A percentile compares a stretch with the other conserved stretches of the same genome.
Evolutionary conservation across 2,113 vertebrate species (phyloP).

Genomic region (Lophius piscatorius): DNA sequence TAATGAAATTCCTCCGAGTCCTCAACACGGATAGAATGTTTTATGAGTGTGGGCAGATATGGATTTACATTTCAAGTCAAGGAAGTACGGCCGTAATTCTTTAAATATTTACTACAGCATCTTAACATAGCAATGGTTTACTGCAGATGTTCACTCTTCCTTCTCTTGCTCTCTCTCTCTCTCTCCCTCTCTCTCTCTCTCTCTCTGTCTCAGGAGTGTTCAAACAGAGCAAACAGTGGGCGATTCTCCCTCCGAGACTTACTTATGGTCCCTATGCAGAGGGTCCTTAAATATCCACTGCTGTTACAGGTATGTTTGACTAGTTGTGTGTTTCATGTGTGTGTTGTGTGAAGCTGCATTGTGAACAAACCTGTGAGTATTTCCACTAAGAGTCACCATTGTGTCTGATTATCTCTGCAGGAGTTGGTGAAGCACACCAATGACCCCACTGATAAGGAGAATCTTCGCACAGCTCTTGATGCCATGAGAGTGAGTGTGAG

Average conservation of each 20-base stretch:
- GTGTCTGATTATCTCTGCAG: slow-evolving; percentile 63
- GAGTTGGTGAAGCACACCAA: slow-evolving; percentile 89
- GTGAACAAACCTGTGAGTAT: neutral
- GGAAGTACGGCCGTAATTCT: too few relatives aligned
- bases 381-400: neutral
- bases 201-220: slow-evolving; percentile 84
- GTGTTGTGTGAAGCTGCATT: neutral
- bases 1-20: too few relatives aligned
- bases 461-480: slow-evolving; percentile 85
- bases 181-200: neutral
- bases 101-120: too few relatives aligned
- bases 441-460: slow-evolving; percentile 84
- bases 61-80: too few relatives aligned
- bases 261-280: slow-evolving; percentile 94
- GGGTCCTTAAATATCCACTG: slow-evolving; percentile 93
- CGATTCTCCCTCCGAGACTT: slow-evolving; percentile 90
- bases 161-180: neutral
- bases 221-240: slow-evolving; percentile 90
- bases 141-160: neutral
- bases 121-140: neutral
- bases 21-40: too few relatives aligned
- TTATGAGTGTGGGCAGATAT: too few relatives aligned
- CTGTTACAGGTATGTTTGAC: slow-evolving; percentile 67
- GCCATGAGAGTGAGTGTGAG: slow-evolving; percentile 84
- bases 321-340: slow-evolving; percentile 10